phyloP scores from a whole-genome alignment of 2,113 vertebrate genomes.

The Lasiurus borealis region DNA sequence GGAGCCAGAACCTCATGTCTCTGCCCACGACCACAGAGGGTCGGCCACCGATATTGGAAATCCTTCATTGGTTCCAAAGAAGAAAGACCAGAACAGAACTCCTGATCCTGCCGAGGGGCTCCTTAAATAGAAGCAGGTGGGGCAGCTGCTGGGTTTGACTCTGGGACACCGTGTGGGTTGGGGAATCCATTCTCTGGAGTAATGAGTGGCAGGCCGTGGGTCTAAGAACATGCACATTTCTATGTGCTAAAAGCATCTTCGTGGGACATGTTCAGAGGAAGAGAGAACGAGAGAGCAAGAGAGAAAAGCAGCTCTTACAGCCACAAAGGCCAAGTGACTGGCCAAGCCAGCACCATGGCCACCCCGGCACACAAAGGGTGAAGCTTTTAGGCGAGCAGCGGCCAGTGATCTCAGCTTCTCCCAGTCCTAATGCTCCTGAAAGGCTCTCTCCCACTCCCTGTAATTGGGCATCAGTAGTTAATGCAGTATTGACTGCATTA shows the following conservation, averaged over 20 bases:
- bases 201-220: conserved; percentile 73
- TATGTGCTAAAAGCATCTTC: conserved; percentile 85
- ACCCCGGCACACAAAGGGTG: conserved; percentile 97
- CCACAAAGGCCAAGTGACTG: conserved; percentile 75
- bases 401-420: conserved; percentile 99
- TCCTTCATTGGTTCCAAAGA: conserved; percentile 71
- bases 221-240: conserved; percentile 79
- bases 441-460: conserved; percentile 99
- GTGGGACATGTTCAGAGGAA: conserved; percentile 46
- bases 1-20: conserved; percentile 57
- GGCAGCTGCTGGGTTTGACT: conserved; percentile 73
- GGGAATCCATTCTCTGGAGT: conserved; percentile 44
- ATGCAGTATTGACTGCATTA: conserved; percentile 99
- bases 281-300: background rate
- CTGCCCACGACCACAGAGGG: conserved; percentile 61
- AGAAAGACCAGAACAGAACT: conserved; percentile 69
- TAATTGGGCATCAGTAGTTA: conserved; percentile 99
- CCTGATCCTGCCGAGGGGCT: conserved; percentile 66
- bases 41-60: conserved; percentile 71
- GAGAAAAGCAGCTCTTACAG: background rate
- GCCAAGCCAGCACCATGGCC: conserved; percentile 86
- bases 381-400: conserved; percentile 99
- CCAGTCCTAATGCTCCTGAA: conserved; percentile 99
- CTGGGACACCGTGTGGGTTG: conserved; percentile 72
- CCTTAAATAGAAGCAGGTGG: conserved; percentile 65